Evolutionary conservation across 2,797 vertebrate genomes (phyloP), one percentile per base, ranked within the genome.

Genomic region (Thamnophis elegans): DNA sequence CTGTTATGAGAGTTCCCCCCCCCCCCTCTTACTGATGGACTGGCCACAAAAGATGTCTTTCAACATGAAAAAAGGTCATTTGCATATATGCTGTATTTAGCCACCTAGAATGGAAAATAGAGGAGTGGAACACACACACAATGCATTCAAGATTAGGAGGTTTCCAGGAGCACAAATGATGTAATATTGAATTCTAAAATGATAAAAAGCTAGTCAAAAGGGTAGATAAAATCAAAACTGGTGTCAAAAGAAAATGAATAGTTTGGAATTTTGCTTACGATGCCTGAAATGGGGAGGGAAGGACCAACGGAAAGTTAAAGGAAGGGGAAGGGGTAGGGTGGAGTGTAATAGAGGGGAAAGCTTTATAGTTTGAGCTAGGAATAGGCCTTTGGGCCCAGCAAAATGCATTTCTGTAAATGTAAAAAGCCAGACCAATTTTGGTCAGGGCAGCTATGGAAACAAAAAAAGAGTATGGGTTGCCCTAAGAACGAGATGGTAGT

Each of bases 381-480:
- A 89, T 25, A 89, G 68, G 36, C 92, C 94, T 94, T 94, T 92
- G 92, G 91, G 94, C 36, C 73, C 87, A 91, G 73, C 91, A 62
- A 94, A 94, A 90, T 92, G 62, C 62, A 16, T 68, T 68, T 68
- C n/a, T 68, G 0, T 91, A 93, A 91, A 90, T 94, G 92, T 93
- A 90, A 59, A 90, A 91, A 94, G 91, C 92, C 87, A 92, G 89
- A 94, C 91, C 60, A 91, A 62, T 32, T 62, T 25, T 56, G 78
- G 92, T 92, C 90, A 90, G 68, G 92, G 62, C 73, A 0, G 14
- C 54, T 16, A 1, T 55, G 54, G 54, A 55, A 55, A 55, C 13
- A 85, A 89, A 92, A 51, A 92, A 91, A 36, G 14, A 51, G 82
- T 68, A 89, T 65, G 59, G 54, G 55, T 82, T 65, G 42, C 78